Evolutionary conservation across 1,140 invertebrate species (phyloP), one percentile per base, ranked within the genome.

Genomic region (Plectus sambesii): DNA sequence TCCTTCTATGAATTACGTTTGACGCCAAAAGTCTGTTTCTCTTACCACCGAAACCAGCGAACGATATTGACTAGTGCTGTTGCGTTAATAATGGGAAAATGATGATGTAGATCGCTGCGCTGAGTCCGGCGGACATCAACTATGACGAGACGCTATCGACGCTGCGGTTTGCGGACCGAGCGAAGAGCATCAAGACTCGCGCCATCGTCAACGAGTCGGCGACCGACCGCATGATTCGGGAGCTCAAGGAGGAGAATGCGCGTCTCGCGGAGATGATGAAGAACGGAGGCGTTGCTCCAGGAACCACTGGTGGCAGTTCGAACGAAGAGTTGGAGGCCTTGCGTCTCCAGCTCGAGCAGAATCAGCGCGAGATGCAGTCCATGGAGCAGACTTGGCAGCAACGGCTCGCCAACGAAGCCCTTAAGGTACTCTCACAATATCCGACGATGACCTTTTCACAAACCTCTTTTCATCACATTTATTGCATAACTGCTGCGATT

Each of bases 111-210:
- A 76, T 79, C 42, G 79, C 78, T 12, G 74, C 78, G 2, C 70
- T 81, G 24, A 80, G 77, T 26, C 79, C 79, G 4, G 78, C 79
- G 6, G 78, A 80, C 58, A 74, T 78, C n/a, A 78, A 79, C 59
- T 80, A 77, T 57, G 78, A 80, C 40, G 78, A 80, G 62, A 79
- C 79, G 0, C 53, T 80, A 5, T 76, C 75, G 23, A 79, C 79
- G 1, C 64, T 80, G 25, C 60, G 77, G 55, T 80, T 78, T 68
- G 78, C 78, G 49, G 78, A 80, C 61, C 59, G 78, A 50, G 77
- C 76, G 5, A 78, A 78, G 61, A 73, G 76, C 61, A 78, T 80
- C 49, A 75, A 75, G 59, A 78, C 75, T 5, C 71, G 70, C 30
- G 75, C 77, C 5, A 70, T 68, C 1, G 70, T 78, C 2, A 80